phyloP scores from a whole-genome alignment of 2,113 vertebrate species.

The Willisornis vidua region DNA sequence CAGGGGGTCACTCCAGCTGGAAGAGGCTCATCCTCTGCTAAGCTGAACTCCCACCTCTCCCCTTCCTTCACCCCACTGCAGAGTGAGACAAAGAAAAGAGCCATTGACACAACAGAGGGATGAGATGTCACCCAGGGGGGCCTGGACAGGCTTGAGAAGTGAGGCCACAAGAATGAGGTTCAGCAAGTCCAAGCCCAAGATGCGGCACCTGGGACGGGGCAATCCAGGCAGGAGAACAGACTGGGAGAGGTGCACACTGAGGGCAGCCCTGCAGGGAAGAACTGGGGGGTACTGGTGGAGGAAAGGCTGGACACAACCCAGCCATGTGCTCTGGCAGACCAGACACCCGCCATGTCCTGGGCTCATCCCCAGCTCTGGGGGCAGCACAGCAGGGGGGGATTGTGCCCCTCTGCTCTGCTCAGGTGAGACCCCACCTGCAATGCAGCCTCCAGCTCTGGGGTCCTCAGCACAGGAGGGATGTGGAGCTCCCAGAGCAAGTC shows the following conservation, averaged over 20 bases:
- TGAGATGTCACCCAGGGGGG: background rate
- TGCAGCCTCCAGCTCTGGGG: background rate
- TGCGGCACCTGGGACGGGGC: accelerated
- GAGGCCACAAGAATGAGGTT: background rate
- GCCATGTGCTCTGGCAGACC: background rate
- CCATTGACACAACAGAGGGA: background rate
- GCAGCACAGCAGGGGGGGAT: background rate
- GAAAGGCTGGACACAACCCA: background rate
- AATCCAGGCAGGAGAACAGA: background rate
- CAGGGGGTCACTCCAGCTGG: background rate
- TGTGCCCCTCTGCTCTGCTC: background rate
- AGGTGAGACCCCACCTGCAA: background rate
- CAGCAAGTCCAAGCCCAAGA: background rate
- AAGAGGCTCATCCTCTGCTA: background rate
- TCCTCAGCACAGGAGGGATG: background rate
- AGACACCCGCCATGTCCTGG: background rate
- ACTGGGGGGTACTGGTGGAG: background rate
- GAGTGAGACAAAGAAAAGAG: no score
- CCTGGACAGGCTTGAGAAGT: background rate
- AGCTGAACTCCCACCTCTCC: background rate
- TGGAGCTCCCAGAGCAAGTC: background rate
- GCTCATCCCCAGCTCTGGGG: background rate
- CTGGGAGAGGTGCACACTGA: background rate
- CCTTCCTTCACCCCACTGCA: background rate
- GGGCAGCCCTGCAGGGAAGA: background rate